Percentiles rank a stretch among this genome's conserved stretches.
phyloP scores from a whole-genome alignment of 1,140 invertebrate species.

The Conus betulinus region DNA sequence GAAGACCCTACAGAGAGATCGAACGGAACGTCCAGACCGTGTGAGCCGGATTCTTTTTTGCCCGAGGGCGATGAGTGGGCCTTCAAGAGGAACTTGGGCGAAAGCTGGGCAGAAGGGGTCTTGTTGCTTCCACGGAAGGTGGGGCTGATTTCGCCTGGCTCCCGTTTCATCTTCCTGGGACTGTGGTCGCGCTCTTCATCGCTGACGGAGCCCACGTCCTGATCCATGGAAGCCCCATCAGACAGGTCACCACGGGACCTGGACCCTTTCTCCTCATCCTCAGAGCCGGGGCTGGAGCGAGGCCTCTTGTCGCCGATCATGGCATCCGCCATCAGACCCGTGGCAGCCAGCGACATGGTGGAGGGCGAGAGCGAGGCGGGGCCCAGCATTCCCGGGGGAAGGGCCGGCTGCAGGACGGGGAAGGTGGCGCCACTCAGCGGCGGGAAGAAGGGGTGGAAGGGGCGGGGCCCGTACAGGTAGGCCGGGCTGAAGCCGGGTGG shows the following conservation, averaged over 20 bases:
- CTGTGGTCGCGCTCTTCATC: conserved; percentile 24
- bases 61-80: not conserved
- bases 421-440: conserved; percentile 55
- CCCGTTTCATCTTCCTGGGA: conserved; percentile 21
- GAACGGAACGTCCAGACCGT: conserved; percentile 42
- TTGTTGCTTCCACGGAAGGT: not conserved
- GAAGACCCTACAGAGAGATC: conserved; percentile 49
- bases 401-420: conserved; percentile 46
- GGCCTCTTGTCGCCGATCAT: conserved; percentile 37
- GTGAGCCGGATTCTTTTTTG: not conserved
- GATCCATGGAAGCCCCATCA: conserved; percentile 59
- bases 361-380: conserved; percentile 49
- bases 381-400: conserved; percentile 33
- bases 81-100: not conserved
- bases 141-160: conserved; percentile 32
- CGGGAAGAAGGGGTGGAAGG: conserved; percentile 68
- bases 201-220: conserved; percentile 43
- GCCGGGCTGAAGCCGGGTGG: conserved; percentile 57
- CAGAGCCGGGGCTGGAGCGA: conserved; percentile 18
- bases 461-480: conserved; percentile 66
- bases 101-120: not conserved
- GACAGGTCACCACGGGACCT: conserved; percentile 48
- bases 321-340: conserved; percentile 23
- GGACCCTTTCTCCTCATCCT: conserved; percentile 35
- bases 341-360: conserved; percentile 33